These are phyloP conservation scores for Enteromius viviparus DNA, from an alignment of 2,797 vertebrate genomes.

Conservation along the genomic window DNA sequence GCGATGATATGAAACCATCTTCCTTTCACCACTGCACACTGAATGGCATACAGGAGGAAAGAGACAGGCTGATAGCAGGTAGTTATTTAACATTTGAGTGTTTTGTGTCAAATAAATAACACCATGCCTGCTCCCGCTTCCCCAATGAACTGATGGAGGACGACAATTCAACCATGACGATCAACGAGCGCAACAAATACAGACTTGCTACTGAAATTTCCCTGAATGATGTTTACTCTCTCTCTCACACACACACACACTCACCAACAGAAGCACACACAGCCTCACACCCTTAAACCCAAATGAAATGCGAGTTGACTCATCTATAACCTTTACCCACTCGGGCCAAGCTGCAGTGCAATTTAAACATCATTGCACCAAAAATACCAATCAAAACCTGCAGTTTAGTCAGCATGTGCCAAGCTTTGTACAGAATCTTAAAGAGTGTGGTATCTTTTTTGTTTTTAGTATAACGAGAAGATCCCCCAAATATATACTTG, in stretches of 20 bases:
- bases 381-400: slow-evolving; percentile 19
- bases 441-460: background rate
- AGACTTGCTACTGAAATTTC: slow-evolving; percentile 13
- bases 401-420: background rate
- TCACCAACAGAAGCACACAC: background rate
- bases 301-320: slow-evolving; percentile 32
- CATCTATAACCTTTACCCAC: slow-evolving; percentile 43
- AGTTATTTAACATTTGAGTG: slow-evolving; percentile 44
- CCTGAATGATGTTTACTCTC: slow-evolving; percentile 9
- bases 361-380: slow-evolving; percentile 21
- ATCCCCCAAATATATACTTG: background rate
- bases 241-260: background rate
- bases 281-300: slow-evolving; percentile 6
- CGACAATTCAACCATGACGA: slow-evolving; percentile 51
- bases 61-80: slow-evolving; percentile 35
- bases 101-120: slow-evolving; percentile 39
- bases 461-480: background rate
- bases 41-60: slow-evolving; percentile 34
- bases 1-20: slow-evolving; percentile 34
- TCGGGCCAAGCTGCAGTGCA: background rate
- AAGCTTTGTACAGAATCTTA: background rate
- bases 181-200: slow-evolving; percentile 46
- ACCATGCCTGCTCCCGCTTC: slow-evolving; percentile 12
- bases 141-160: slow-evolving; percentile 45
- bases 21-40: slow-evolving; percentile 23